A percentile compares a stretch with the other conserved stretches of the same genome.
These are phyloP conservation scores for Cyrtonyx montezumae DNA, from an alignment of 2,113 vertebrate genomes.

Conservation along the genomic window DNA sequence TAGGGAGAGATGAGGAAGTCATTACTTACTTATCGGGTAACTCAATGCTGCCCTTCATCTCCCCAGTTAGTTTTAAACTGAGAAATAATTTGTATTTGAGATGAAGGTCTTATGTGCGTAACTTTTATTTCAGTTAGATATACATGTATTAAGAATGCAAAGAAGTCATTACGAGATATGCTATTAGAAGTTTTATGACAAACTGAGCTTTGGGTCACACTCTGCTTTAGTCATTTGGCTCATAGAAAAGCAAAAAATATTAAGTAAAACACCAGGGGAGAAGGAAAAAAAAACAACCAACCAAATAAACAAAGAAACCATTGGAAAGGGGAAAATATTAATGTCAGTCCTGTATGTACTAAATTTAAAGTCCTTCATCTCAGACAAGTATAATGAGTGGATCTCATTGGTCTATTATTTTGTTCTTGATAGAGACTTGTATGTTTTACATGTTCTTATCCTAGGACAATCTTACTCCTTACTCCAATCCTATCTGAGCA, in stretches of 20 bases:
- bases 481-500: background rate
- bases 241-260: background rate
- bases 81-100: background rate
- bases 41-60: background rate
- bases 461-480: background rate
- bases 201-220: background rate
- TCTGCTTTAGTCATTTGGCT: background rate
- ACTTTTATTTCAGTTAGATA: background rate
- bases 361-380: background rate
- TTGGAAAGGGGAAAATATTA: background rate
- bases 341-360: background rate
- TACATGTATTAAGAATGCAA: background rate
- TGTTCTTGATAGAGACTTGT: background rate
- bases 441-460: background rate
- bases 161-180: background rate
- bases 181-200: background rate
- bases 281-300: background rate
- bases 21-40: background rate
- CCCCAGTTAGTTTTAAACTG: background rate
- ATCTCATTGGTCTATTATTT: background rate
- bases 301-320: background rate
- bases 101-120: background rate
- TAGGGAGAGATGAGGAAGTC: background rate
- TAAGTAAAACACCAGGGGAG: background rate
- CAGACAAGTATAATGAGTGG: background rate